A percentile compares a stretch with the other conserved stretches of the same genome.
These are phyloP conservation scores for Cantharis rufa DNA, from an alignment of 2,888 invertebrate species.

Conservation along the genomic window DNA sequence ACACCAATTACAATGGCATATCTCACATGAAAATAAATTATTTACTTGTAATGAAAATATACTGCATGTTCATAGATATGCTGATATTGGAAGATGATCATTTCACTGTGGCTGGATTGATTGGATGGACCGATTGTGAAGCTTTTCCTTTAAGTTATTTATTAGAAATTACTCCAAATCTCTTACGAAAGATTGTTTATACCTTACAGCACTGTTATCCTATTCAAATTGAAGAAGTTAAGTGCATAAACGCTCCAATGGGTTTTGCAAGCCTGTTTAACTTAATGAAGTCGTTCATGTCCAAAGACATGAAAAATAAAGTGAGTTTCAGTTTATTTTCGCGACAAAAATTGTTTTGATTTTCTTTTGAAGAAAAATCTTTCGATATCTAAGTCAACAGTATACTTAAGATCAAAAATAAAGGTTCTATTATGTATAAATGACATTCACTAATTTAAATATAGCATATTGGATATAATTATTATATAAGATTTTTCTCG, in stretches of 20 bases:
- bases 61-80: constrained; percentile 61
- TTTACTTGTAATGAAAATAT: neutral
- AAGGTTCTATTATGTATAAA: too few relatives aligned
- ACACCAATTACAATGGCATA: neutral
- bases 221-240: constrained; percentile 60
- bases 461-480: too few relatives aligned
- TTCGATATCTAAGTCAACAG: neutral
- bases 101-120: constrained; percentile 58
- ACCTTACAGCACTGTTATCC: constrained; percentile 63
- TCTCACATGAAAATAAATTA: neutral
- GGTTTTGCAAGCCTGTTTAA: neutral
- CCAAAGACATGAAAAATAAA: neutral
- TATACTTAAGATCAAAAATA: too few relatives aligned
- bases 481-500: too few relatives aligned
- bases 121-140: constrained; percentile 61
- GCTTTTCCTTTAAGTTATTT: constrained; percentile 59
- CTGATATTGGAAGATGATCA: constrained; percentile 63
- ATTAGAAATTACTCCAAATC: constrained; percentile 56
- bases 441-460: too few relatives aligned
- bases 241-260: constrained; percentile 37
- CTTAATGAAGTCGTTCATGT: neutral
- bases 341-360: neutral
- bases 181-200: constrained; percentile 59
- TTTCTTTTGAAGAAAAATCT: neutral
- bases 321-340: neutral